These are phyloP conservation scores for Stomatorhinus ivindoensis DNA, from an alignment of 2,113 vertebrate genomes.

Conservation along the genomic window DNA sequence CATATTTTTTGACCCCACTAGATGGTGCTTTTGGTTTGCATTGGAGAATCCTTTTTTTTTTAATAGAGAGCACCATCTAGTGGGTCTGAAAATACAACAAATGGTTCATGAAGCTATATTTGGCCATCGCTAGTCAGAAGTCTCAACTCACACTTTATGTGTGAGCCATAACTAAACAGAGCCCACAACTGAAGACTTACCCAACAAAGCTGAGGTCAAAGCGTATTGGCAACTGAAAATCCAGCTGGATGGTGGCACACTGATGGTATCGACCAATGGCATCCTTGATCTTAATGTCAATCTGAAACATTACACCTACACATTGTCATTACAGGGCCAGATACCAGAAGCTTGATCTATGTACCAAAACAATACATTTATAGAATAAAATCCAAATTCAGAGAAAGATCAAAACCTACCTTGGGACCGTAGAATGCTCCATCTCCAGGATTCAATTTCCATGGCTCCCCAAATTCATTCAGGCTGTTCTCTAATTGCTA, in stretches of 20 bases:
- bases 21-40: no score
- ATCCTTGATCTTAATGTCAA: conserved; percentile 90
- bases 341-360: background rate
- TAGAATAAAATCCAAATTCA: background rate
- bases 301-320: conserved; percentile 55
- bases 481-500: conserved; percentile 89
- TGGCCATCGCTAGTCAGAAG: background rate
- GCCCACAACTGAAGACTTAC: conserved; percentile 57
- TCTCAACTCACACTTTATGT: background rate
- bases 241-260: conserved; percentile 90
- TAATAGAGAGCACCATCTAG: no score
- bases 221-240: conserved; percentile 88
- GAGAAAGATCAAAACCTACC: conserved; percentile 54
- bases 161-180: background rate
- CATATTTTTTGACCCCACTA: no score
- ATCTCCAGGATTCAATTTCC: conserved; percentile 82
- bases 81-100: no score
- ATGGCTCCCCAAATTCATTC: conserved; percentile 79
- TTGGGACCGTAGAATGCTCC: conserved; percentile 96
- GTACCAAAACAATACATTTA: background rate
- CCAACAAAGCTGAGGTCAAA: conserved; percentile 86
- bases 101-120: no score
- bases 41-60: no score
- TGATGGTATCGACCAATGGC: conserved; percentile 90
- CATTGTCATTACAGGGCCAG: background rate